Evolutionary conservation across 2,888 invertebrate species (phyloP).

Genomic region (Busseola fusca): DNA sequence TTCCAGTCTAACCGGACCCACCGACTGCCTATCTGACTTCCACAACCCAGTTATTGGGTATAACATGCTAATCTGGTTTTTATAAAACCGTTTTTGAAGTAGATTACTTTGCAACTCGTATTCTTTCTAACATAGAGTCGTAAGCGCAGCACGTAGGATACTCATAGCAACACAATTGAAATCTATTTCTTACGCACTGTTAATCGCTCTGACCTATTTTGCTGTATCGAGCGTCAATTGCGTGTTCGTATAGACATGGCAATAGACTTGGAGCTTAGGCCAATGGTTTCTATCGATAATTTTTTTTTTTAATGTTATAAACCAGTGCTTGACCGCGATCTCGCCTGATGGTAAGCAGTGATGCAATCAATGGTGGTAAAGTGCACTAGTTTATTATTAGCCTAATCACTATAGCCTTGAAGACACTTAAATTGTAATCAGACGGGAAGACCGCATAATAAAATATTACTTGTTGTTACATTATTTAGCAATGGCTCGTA

Average conservation of each 20-base stretch:
- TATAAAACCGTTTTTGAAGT: neutral
- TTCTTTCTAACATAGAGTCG: neutral
- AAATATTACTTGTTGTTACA: neutral
- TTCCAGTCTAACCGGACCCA: no score
- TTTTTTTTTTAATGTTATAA: no score
- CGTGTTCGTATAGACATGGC: constrained; percentile 58
- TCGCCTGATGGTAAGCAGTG: no score
- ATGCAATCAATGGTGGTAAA: no score
- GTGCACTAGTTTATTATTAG: no score
- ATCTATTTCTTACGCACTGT: constrained; percentile 71
- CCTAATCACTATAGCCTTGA: no score
- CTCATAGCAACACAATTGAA: constrained; percentile 67
- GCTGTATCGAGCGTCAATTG: constrained; percentile 60
- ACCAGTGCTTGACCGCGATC: no score
- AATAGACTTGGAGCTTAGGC: constrained; percentile 41
- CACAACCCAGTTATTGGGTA: no score
- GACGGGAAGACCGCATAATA: no score
- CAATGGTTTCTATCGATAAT: constrained; percentile 6
- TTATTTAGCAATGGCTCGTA: neutral
- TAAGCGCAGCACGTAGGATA: constrained; percentile 33
- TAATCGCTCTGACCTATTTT: constrained; percentile 77
- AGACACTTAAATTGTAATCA: no score
- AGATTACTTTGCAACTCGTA: neutral
- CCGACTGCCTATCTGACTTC: no score
- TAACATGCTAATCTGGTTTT: neutral